Base-by-base conservation (phyloP, 2,888 invertebrate genomes). In the Nebria brevicollis region DNA sequence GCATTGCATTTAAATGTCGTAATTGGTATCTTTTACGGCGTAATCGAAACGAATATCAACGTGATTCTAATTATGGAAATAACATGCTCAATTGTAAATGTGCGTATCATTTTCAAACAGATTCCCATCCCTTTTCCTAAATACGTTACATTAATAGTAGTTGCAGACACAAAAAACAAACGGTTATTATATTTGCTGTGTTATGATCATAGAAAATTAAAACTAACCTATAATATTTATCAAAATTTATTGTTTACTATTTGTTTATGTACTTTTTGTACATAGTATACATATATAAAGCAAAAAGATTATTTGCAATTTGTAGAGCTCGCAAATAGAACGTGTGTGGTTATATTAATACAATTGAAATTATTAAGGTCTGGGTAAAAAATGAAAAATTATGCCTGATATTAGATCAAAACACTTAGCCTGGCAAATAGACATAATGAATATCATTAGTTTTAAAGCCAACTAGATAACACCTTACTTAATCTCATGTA, bases 401-500 rank as follows among this genome's bases (percentile, higher is more conserved):
- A 5, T 34, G 34, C 34, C 34, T 34, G 34, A 4, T 34, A 34
- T 5, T 34, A 5, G 34, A 34, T 34, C 34, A 34, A 34, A 34
- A 34, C 34, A 54, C 54, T 54, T 54, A 6, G n/a, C n/a, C n/a
- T 54, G 4, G 54, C 13, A 6, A 34, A 34, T 34, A 34, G 5
- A 34, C 34, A 54, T 54, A 54, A 54, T 54, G 54, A 54, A 11
- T 11, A 54, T 54, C 13, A 77, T 25, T 75, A 78, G 82, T 82
- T 81, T 81, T 79, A 77, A 83, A 78, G 82, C 81, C 75, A 74
- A 77, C 79, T 81, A 81, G 82, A 83, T 76, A 70, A 76, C 77
- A 81, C 79, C 81, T 77, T 81, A 75, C n/a, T n/a, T n/a, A 82
- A 82, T n/a, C n/a, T n/a, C 77, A 66, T 78, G 77, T 82, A 82